These are phyloP conservation scores for Podarcis muralis DNA, from an alignment of 2,113 vertebrate species.

Conservation along the genomic window DNA sequence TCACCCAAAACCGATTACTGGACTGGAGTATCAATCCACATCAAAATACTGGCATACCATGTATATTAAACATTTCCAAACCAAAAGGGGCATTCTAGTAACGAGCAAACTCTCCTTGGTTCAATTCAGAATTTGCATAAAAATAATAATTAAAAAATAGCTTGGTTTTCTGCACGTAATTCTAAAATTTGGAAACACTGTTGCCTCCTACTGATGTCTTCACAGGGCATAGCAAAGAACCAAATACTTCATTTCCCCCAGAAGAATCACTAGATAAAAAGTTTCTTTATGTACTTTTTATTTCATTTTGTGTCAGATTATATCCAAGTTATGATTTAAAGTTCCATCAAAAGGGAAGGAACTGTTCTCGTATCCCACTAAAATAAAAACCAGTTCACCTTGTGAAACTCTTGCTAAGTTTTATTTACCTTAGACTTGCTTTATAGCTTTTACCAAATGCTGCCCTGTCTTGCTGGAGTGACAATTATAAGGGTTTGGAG, in stretches of 20 bases:
- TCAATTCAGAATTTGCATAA: background rate
- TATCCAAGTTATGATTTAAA: background rate
- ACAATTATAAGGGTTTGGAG: slow-evolving; percentile 34
- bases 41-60: background rate
- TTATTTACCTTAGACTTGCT: slow-evolving; percentile 41
- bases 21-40: background rate
- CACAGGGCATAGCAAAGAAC: background rate
- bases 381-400: background rate
- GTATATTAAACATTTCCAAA: background rate
- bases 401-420: slow-evolving; percentile 9
- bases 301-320: slow-evolving; percentile 13
- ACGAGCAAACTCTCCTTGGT: background rate
- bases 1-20: background rate
- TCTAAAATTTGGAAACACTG: background rate
- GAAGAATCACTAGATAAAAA: background rate
- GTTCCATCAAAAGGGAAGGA: slow-evolving; percentile 20
- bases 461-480: slow-evolving; percentile 26
- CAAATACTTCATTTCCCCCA: background rate
- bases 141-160: background rate
- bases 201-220: background rate
- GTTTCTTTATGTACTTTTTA: slow-evolving; percentile 1
- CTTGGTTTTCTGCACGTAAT: background rate
- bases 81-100: background rate
- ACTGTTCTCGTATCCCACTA: slow-evolving; percentile 29
- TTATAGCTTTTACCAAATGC: slow-evolving; percentile 7